Conservation (phyloP, 2,113 vertebrate genomes). For the Cavia porcellus region DNA sequence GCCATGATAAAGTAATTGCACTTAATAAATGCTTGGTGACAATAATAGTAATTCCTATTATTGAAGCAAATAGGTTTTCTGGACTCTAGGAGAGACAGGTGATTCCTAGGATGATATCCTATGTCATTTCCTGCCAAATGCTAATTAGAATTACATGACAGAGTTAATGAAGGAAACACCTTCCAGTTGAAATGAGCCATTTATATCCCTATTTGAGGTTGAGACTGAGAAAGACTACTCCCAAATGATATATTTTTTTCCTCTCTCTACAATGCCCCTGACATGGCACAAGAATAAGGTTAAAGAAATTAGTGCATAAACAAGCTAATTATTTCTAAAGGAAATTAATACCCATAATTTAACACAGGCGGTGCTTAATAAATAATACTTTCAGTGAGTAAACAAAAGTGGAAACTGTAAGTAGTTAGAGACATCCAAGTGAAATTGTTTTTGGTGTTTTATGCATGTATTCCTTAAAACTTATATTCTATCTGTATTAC, state of each 20-base stretch:
- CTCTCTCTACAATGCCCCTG: slow-evolving; percentile 11
- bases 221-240: slow-evolving; percentile 36
- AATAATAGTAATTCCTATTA: slow-evolving; percentile 48
- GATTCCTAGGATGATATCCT: not conserved
- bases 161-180: slow-evolving; percentile 59
- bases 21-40: slow-evolving; percentile 28
- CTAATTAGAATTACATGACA: slow-evolving; percentile 56
- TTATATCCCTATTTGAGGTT: slow-evolving; percentile 14
- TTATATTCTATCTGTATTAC: slow-evolving; percentile 16
- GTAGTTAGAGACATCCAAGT: slow-evolving; percentile 35
- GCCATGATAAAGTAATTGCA: slow-evolving; percentile 10
- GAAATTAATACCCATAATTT: slow-evolving; percentile 71
- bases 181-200: slow-evolving; percentile 3
- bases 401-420: slow-evolving; percentile 66
- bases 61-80: slow-evolving; percentile 12
- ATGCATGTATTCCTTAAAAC: slow-evolving; percentile 1
- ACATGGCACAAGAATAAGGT: slow-evolving; percentile 35
- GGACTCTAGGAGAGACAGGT: not conserved
- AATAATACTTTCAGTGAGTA: slow-evolving; percentile 65
- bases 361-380: slow-evolving; percentile 69
- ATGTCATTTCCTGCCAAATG: slow-evolving; percentile 15
- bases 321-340: slow-evolving; percentile 75
- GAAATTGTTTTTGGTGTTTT: not conserved
- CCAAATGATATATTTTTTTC: not conserved
- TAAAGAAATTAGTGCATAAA: slow-evolving; percentile 67